Evolutionary conservation across 2,888 invertebrate genomes (phyloP).

Genomic region (Tenthredo scrophulariae): DNA sequence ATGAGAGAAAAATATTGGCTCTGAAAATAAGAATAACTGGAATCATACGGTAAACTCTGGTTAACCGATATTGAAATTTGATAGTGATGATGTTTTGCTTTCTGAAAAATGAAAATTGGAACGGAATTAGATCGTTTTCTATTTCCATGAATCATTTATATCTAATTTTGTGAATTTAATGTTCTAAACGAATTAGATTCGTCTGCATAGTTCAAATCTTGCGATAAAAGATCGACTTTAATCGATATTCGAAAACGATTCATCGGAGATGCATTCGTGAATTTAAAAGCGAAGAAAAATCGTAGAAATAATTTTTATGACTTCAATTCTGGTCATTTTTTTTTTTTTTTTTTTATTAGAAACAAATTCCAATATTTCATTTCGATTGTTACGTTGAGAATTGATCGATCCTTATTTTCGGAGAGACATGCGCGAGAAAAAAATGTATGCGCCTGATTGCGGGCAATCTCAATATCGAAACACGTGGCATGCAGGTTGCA

Average conservation of each 20-base stretch:
- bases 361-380: background rate
- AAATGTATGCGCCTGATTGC: too few species aligned
- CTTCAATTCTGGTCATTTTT: background rate
- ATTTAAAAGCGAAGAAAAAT: background rate
- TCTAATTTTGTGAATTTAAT: background rate
- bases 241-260: background rate
- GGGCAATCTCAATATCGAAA: too few species aligned
- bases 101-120: background rate
- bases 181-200: background rate
- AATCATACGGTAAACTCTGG: background rate
- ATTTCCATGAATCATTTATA: background rate
- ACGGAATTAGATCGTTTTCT: background rate
- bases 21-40: background rate
- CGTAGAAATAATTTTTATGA: background rate
- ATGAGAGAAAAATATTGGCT: background rate
- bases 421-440: too few species aligned
- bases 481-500: too few species aligned
- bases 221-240: background rate
- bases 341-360: too few species aligned
- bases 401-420: too few species aligned
- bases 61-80: background rate
- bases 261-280: background rate
- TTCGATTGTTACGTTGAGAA: background rate
- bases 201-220: background rate
- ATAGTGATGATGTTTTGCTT: background rate